Conservation (phyloP, 2,113 vertebrate genomes). For the Paedocypris sp. region DNA sequence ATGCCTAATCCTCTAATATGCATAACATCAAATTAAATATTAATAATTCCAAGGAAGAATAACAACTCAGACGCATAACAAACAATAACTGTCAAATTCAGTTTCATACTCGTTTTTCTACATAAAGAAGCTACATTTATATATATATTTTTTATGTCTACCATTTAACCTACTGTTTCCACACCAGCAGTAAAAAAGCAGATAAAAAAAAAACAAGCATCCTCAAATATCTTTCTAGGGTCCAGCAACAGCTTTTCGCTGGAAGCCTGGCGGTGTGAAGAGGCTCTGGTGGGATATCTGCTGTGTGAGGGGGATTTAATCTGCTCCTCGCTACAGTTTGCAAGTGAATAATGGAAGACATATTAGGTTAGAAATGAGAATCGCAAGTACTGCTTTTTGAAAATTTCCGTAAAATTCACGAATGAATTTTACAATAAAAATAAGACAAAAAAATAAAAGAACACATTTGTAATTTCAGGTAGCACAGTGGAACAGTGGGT, state of each 20-base stretch:
- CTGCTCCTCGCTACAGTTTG: constrained; percentile 39
- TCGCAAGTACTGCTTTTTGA: too few relatives aligned
- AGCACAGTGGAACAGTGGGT: too few relatives aligned
- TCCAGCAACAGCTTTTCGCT: constrained; percentile 10
- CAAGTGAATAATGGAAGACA: constrained; percentile 56
- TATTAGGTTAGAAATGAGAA: constrained; percentile 50
- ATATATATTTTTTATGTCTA: too few relatives aligned
- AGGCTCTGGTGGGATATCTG: constrained; percentile 16
- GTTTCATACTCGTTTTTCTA: not conserved
- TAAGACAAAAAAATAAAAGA: too few relatives aligned
- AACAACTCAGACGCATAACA: too few relatives aligned
- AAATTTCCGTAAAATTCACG: constrained; percentile 12
- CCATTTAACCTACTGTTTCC: constrained; percentile 12
- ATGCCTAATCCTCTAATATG: too few relatives aligned
- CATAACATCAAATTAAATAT: too few relatives aligned
- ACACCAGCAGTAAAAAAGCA: not conserved
- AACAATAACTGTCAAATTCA: constrained; percentile 26
- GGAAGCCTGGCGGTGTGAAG: constrained; percentile 1
- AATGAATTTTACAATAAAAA: too few relatives aligned
- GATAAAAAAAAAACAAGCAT: constrained; percentile 18
- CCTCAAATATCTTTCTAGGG: constrained; percentile 13
- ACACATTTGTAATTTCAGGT: too few relatives aligned
- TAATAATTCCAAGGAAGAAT: too few relatives aligned
- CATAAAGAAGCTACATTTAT: constrained; percentile 23
- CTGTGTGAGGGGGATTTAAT: constrained; percentile 58